phyloP scores from a whole-genome alignment of 2,113 vertebrate genomes.

The Onychostruthus taczanowskii region DNA sequence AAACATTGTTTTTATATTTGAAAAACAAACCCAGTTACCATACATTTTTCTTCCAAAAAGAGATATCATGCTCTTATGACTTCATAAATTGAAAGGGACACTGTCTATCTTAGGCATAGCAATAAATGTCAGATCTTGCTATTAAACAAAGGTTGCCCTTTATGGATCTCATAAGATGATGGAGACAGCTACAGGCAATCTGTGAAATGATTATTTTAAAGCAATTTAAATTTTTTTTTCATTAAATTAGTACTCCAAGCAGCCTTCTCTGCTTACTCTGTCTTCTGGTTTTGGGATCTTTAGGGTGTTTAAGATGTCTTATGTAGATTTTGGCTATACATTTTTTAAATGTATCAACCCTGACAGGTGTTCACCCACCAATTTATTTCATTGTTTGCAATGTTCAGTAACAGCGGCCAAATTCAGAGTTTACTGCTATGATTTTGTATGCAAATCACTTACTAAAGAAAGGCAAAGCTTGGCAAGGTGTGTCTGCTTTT shows the following conservation, averaged over 20 bases:
- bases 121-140: conserved; percentile 66
- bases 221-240: not conserved
- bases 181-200: not conserved
- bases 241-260: not conserved
- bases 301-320: not conserved
- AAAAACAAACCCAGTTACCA: conserved; percentile 21
- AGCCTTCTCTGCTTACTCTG: not conserved
- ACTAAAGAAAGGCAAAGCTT: not conserved
- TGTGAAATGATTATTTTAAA: conserved; percentile 14
- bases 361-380: not conserved
- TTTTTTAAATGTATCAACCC: not conserved
- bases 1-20: not conserved
- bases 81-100: conserved; percentile 56
- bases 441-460: not conserved
- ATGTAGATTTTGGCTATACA: not conserved
- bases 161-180: conserved; percentile 44
- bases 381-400: not conserved
- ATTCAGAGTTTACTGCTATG: not conserved
- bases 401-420: not conserved
- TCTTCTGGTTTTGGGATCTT: not conserved
- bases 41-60: not conserved
- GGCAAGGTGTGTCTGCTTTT: not conserved
- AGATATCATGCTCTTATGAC: not conserved
- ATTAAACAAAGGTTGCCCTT: conserved; percentile 70
- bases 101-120: conserved; percentile 12